phyloP scores from a whole-genome alignment of 2,797 vertebrate species.

The Chanos chanos region DNA sequence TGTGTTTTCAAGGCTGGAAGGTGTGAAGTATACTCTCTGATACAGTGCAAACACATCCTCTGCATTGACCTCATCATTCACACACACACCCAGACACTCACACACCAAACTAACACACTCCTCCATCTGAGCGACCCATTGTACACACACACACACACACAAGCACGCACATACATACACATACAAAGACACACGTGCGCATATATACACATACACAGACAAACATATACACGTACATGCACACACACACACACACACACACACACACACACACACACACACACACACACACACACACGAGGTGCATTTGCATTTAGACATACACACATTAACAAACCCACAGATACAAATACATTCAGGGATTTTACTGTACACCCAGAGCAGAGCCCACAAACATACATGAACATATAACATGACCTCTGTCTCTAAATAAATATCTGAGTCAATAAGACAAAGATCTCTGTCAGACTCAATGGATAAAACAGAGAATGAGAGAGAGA shows the following conservation, averaged over 20 bases:
- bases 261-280: too few relatives aligned
- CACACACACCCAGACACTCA: conserved; percentile 32
- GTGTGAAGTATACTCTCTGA: conserved; percentile 58
- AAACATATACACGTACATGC: neutral
- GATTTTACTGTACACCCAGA: too few relatives aligned
- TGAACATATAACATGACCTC: too few relatives aligned
- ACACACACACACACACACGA: conserved; percentile 17
- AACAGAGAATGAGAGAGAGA: too few relatives aligned
- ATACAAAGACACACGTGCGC: neutral
- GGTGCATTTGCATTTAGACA: neutral
- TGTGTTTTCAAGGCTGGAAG: conserved; percentile 49
- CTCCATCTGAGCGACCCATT: conserved; percentile 52
- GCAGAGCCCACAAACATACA: too few relatives aligned
- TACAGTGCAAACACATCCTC: conserved; percentile 59
- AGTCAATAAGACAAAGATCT: too few relatives aligned
- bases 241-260: neutral
- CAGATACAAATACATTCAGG: too few relatives aligned
- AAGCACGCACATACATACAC: neutral
- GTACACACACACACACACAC: neutral
- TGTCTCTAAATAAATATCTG: too few relatives aligned
- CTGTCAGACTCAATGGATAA: too few relatives aligned
- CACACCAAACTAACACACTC: conserved; percentile 38
- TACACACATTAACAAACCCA: neutral
- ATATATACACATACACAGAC: neutral
- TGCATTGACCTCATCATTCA: conserved; percentile 48